A percentile compares a stretch with the other conserved stretches of the same genome.
phyloP scores from a whole-genome alignment of 53 echinoderm and acorn worm genomes.

The Glandiceps talaboti region DNA sequence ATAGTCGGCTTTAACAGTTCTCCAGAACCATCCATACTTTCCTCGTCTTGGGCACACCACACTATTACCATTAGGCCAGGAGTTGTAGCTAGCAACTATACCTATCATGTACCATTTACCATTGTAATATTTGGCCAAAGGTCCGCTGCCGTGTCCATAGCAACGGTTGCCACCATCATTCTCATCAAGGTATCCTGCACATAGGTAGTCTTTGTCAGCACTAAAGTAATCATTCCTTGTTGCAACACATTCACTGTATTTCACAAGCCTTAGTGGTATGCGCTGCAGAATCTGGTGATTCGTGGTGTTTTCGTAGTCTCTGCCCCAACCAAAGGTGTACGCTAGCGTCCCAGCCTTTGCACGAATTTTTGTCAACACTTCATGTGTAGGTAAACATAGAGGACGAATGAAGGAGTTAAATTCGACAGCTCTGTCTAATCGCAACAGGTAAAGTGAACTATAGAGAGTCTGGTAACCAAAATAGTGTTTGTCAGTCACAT shows the following conservation, averaged over 20 bases:
- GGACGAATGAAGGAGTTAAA: neutral
- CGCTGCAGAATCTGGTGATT: neutral
- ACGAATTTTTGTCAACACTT: neutral
- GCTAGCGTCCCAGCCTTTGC: neutral
- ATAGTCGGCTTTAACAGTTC: neutral
- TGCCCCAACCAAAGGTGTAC: neutral
- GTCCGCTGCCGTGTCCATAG: neutral
- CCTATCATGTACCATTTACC: neutral
- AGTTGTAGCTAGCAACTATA: neutral
- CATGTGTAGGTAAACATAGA: neutral
- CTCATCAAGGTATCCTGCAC: neutral
- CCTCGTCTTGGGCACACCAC: neutral
- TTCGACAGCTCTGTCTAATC: neutral
- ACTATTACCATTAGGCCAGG: neutral
- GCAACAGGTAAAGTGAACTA: neutral
- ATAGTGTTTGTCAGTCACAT: neutral
- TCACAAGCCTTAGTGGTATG: neutral
- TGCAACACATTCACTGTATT: neutral
- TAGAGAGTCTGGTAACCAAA: neutral
- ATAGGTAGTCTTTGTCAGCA: neutral
- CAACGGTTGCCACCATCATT: neutral
- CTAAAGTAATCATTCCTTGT: neutral
- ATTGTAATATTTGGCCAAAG: neutral
- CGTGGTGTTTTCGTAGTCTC: neutral
- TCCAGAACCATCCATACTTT: neutral